Conservation (phyloP, 1,140 invertebrate species). For the Phortica variegata region DNA sequence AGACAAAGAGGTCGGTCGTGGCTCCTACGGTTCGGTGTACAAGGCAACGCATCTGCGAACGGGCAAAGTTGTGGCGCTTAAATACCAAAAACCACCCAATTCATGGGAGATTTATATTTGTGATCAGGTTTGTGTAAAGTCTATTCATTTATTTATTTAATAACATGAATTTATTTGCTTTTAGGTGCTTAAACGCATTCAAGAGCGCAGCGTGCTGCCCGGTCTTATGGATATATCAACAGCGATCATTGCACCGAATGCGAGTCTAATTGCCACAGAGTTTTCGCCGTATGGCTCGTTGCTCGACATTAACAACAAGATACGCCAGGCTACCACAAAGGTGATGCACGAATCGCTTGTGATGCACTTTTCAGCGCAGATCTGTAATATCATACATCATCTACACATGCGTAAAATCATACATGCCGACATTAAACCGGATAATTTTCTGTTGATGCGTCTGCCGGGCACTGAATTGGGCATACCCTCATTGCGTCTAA, state of each 20-base stretch:
- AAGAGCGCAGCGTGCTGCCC: slow-evolving; percentile 55
- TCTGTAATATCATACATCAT: slow-evolving; percentile 84
- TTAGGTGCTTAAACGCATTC: slow-evolving; percentile 42
- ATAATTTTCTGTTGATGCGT: slow-evolving; percentile 86
- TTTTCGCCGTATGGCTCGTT: slow-evolving; percentile 79
- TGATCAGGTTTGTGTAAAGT: slow-evolving; percentile 66
- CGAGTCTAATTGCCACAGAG: slow-evolving; percentile 78
- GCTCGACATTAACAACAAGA: slow-evolving; percentile 73
- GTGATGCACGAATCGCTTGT: slow-evolving; percentile 72
- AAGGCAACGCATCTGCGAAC: slow-evolving; percentile 59
- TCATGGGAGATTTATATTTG: slow-evolving; percentile 82
- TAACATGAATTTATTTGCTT: neutral
- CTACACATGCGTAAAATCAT: slow-evolving; percentile 89
- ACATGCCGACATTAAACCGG: slow-evolving; percentile 96
- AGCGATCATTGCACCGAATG: slow-evolving; percentile 72
- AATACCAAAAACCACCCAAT: slow-evolving; percentile 77
- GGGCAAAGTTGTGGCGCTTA: slow-evolving; percentile 68
- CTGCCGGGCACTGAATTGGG: slow-evolving; percentile 41
- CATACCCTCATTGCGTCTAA: slow-evolving; percentile 71
- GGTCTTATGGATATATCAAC: slow-evolving; percentile 70
- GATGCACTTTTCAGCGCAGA: slow-evolving; percentile 83
- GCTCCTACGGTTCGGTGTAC: slow-evolving; percentile 74
- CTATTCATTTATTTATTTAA: neutral
- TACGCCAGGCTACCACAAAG: slow-evolving; percentile 69
- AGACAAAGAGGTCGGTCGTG: slow-evolving; percentile 75